A percentile compares a stretch with the other conserved stretches of the same genome.
Evolutionary conservation across 2,888 invertebrate species (phyloP).

Genomic region (Gymnoscelis rufifasciata): DNA sequence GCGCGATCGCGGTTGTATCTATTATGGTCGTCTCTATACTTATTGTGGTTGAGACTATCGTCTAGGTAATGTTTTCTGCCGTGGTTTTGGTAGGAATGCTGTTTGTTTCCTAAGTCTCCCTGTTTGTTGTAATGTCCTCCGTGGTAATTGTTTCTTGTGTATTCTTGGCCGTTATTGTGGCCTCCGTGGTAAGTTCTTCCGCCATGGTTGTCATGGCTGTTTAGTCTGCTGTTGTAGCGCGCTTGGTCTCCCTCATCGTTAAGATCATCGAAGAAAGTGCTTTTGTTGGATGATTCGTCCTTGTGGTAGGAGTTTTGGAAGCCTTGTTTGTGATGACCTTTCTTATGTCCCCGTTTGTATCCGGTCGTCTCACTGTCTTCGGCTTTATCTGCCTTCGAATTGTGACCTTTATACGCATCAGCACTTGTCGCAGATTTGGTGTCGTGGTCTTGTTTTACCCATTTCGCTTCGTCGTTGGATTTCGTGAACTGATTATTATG

Average conservation of each 20-base stretch:
- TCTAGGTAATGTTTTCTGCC: conserved; percentile 70
- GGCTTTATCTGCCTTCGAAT: conserved; percentile 61
- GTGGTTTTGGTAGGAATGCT: conserved; percentile 60
- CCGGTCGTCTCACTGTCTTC: conserved; percentile 65
- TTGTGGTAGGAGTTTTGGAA: conserved; percentile 85
- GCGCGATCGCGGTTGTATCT: conserved; percentile 58
- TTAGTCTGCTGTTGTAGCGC: conserved; percentile 61
- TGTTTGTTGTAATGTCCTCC: conserved; percentile 61
- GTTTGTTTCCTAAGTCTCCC: conserved; percentile 63
- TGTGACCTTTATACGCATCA: conserved; percentile 66
- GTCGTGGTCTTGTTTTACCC: conserved; percentile 68
- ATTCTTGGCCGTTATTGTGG: conserved; percentile 65
- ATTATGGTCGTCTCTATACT: conserved; percentile 60
- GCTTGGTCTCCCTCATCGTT: conserved; percentile 72
- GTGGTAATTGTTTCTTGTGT: conserved; percentile 57
- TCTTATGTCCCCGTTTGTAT: conserved; percentile 78
- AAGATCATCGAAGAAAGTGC: conserved; percentile 83
- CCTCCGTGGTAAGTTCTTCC: conserved; percentile 64
- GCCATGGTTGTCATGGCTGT: conserved; percentile 63
- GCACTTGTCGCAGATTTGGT: conserved; percentile 65
- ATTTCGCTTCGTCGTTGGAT: conserved; percentile 69
- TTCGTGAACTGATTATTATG: conserved; percentile 68
- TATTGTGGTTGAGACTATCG: conserved; percentile 62
- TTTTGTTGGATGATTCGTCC: conserved; percentile 84
- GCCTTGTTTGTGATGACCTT: conserved; percentile 84